phyloP scores from a whole-genome alignment of 2,888 invertebrate species.

The Drosophila suboccidentalis region DNA sequence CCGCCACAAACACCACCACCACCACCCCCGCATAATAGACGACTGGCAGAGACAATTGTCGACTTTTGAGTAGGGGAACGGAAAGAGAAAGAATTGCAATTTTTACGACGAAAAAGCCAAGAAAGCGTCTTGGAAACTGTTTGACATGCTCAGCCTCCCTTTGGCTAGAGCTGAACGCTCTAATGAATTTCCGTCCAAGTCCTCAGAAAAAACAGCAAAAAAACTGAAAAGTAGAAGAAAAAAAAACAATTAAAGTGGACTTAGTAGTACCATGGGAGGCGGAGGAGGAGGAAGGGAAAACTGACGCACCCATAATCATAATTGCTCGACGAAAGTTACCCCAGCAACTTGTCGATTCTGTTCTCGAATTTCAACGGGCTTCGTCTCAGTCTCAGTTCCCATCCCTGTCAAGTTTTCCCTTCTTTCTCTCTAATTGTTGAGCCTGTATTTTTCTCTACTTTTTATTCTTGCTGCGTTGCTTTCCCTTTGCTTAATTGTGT shows the following conservation, averaged over 20 bases:
- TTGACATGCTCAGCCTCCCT: slow-evolving; percentile 70
- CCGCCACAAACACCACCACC: neutral
- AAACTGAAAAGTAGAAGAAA: slow-evolving; percentile 6
- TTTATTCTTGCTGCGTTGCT: slow-evolving; percentile 21
- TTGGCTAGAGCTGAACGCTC: slow-evolving; percentile 67
- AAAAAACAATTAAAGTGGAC: slow-evolving; percentile 78
- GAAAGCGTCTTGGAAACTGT: slow-evolving; percentile 77
- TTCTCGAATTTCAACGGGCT: slow-evolving; percentile 24
- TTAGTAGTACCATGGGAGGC: slow-evolving; percentile 59
- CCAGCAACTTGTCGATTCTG: slow-evolving; percentile 60
- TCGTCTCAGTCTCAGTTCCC: slow-evolving; percentile 5
- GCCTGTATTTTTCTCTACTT: slow-evolving; percentile 43
- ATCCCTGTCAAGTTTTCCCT: slow-evolving; percentile 33
- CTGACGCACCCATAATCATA: slow-evolving; percentile 77
- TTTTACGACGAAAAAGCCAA: slow-evolving; percentile 73
- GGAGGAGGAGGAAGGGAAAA: slow-evolving; percentile 6
- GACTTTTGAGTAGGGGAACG: slow-evolving; percentile 19
- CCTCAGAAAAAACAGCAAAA: slow-evolving; percentile 52
- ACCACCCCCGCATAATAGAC: slow-evolving; percentile 18
- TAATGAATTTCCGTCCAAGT: slow-evolving; percentile 80
- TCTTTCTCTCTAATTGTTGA: slow-evolving; percentile 67
- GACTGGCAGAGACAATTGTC: slow-evolving; percentile 74
- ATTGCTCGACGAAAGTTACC: slow-evolving; percentile 66
- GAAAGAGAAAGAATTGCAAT: slow-evolving; percentile 73
- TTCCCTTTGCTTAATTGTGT: slow-evolving; percentile 75